Evolutionary conservation across 2,888 invertebrate species (phyloP).

Genomic region (Ormyrus nitidulus): DNA sequence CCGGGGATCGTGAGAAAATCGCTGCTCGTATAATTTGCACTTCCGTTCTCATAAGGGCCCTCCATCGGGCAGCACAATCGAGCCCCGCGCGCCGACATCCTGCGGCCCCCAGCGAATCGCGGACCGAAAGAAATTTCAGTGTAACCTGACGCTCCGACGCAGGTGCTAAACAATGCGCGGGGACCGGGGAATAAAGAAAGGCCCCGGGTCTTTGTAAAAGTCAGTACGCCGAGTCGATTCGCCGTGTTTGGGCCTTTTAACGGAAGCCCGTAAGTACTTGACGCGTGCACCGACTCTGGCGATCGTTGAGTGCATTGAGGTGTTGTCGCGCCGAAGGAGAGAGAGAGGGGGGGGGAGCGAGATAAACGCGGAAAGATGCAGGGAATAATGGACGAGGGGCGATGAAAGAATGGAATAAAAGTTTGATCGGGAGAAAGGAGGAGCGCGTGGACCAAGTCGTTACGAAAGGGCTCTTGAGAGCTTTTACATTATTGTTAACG

Average conservation of each 20-base stretch:
- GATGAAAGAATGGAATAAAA: conserved; percentile 25
- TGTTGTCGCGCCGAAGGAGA: neutral
- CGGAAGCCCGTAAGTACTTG: conserved; percentile 60
- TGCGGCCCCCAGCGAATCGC: conserved; percentile 51
- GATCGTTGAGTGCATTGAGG: no score
- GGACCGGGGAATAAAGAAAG: conserved; percentile 3
- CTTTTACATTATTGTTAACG: neutral
- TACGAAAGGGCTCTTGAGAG: conserved; percentile 10
- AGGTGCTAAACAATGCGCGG: conserved; percentile 3
- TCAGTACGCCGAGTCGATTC: conserved; percentile 17
- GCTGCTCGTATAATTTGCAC: conserved; percentile 69
- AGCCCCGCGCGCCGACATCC: neutral
- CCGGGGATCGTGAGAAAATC: conserved; percentile 71
- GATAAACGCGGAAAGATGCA: conserved; percentile 21
- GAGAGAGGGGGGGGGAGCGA: neutral
- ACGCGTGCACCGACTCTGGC: conserved; percentile 61
- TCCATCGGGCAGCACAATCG: conserved; percentile 59
- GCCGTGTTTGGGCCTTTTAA: conserved; percentile 68
- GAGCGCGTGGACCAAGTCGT: no score
- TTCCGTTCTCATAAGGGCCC: conserved; percentile 72
- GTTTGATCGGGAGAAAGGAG: conserved; percentile 12
- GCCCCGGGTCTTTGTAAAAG: conserved; percentile 33
- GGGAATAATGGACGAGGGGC: conserved; percentile 40
- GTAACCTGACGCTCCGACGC: conserved; percentile 40
- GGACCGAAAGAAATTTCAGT: conserved; percentile 46